Conservation (phyloP, 1,140 invertebrate genomes). For the Portunus trituberculatus region DNA sequence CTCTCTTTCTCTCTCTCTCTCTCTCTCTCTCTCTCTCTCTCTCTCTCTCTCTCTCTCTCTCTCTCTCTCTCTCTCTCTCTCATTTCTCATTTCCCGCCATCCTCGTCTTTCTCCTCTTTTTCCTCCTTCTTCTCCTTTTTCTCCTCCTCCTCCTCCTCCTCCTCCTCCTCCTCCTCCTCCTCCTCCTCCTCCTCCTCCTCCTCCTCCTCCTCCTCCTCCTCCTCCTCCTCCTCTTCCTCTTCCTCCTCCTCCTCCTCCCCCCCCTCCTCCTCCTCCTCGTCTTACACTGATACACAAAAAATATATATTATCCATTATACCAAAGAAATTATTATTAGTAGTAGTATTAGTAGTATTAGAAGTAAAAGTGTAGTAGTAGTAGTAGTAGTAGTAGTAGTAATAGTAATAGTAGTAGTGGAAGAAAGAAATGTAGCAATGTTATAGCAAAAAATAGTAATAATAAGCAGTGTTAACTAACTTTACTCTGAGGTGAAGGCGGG, state of each 20-base stretch:
- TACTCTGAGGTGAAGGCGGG: too few relatives aligned
- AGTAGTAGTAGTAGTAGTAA: too few relatives aligned
- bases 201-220: neutral
- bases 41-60: slow-evolving; percentile 38
- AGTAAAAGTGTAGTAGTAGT: too few relatives aligned
- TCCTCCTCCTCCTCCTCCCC: neutral
- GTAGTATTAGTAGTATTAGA: too few relatives aligned
- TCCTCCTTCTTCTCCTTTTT: neutral
- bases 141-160: neutral
- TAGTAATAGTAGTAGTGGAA: too few relatives aligned
- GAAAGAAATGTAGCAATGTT: too few relatives aligned
- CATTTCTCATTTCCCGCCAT: neutral
- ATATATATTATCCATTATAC: too few relatives aligned
- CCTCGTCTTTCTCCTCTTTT: neutral
- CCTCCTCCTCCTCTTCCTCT: neutral
- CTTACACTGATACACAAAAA: neutral
- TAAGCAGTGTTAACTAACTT: too few relatives aligned
- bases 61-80: slow-evolving; percentile 25
- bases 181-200: too few relatives aligned
- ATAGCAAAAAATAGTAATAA: too few relatives aligned
- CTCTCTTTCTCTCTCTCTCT: neutral
- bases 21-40: slow-evolving; percentile 40
- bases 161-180: too few relatives aligned
- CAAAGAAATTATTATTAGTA: too few relatives aligned
- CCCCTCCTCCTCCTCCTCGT: neutral